Evolutionary conservation across 2,888 invertebrate species (phyloP).

Genomic region (Neelides folsomi): DNA sequence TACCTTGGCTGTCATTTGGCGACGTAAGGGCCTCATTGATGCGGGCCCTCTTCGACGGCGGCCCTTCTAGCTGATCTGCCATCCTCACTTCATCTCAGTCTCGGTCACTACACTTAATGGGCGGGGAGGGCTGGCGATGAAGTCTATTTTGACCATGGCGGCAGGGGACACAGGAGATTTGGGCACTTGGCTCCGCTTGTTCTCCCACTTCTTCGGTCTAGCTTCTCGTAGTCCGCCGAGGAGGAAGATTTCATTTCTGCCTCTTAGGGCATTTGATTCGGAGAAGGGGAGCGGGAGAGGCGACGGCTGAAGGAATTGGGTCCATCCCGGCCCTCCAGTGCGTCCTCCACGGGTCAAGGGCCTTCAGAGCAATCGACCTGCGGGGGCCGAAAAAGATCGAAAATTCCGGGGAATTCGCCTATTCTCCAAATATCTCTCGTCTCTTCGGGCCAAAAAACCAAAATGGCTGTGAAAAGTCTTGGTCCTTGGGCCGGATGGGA

Average conservation of each 20-base stretch:
- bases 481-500: slow-evolving; percentile 15
- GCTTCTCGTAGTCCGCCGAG: too few relatives aligned
- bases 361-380: background rate
- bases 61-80: slow-evolving; percentile 92
- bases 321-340: too few relatives aligned
- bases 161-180: too few relatives aligned
- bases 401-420: background rate
- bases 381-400: background rate
- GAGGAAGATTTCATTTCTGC: too few relatives aligned
- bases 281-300: too few relatives aligned
- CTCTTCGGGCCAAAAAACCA: slow-evolving; percentile 31
- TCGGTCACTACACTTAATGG: slow-evolving; percentile 1
- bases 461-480: slow-evolving; percentile 24
- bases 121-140: background rate
- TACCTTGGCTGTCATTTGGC: slow-evolving; percentile 44
- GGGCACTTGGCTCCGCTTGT: too few relatives aligned
- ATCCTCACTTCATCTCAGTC: slow-evolving; percentile 42
- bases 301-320: too few relatives aligned
- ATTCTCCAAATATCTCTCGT: background rate
- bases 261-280: too few relatives aligned
- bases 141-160: too few relatives aligned
- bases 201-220: too few relatives aligned
- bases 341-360: background rate
- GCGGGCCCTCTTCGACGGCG: slow-evolving; percentile 91
- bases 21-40: slow-evolving; percentile 68